Base-by-base conservation (phyloP, 2,113 vertebrate species). In the Hucho hucho region DNA sequence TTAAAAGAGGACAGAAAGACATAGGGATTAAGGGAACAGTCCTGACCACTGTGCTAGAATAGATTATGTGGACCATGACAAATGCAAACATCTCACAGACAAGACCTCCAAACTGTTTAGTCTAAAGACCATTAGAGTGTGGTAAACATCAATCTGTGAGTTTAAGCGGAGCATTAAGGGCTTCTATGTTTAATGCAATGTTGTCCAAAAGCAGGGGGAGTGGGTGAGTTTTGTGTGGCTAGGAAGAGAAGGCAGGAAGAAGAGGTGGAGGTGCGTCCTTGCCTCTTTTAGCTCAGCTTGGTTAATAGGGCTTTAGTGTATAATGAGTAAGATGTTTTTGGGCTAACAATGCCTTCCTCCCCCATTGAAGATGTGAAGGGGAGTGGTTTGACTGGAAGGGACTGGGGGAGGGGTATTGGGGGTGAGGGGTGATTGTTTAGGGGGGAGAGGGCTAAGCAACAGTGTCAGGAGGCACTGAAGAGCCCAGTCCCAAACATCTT, bases 321-420 rank as follows among this genome's bases (percentile, higher is more conserved):
- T 67, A 67, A 67, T 67, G 26, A 67, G 65, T 43, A 43, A 43
- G 37, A 43, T 43, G 37, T 43, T 37, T 66, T 32, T 3, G 16
- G 65, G 65, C 29, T 43, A 43, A 43, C 65, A 67, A 67, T 32
- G 65, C 65, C 29, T 67, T 18, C 64, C 65, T 37, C 29, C 65
- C 26, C 65, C 28, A 3, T 37, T 20, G 65, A 67, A 26, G 64
- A 65, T 29, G 18, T 18, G 65, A 32, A 28, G 65, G 29, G 26
- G 64, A 29, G 64, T 6, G 18, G 13, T 26, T 6, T 29, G 29
- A 67, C 65, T 37, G 16, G 16, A 28, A 67, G 32, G 13, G 65
- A 16, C 32, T 28, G 67, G 43, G 4, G 37, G 66, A 18, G 11
- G 67, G 26, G 37, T n/a, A 37, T 26, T 7, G 28, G 66, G 66